Base-by-base conservation (phyloP, 2,113 vertebrate species). In the Synchiropus splendidus region DNA sequence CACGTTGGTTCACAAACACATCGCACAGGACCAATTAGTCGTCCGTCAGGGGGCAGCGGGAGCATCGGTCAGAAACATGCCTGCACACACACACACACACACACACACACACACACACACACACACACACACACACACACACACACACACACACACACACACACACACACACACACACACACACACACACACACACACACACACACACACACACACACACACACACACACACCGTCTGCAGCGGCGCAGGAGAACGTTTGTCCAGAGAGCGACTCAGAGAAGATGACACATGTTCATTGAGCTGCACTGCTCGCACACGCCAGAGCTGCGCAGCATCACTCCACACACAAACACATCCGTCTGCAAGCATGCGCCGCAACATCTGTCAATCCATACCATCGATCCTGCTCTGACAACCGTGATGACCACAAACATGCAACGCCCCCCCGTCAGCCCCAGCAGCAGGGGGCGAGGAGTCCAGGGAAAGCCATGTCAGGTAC, bases 331-430 rank as follows among this genome's bases (percentile, higher is more conserved):
- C 70, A 64, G 48, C 70, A 42, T 57, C 54, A 37, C 45, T 51
- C 30, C 49, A 49, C 39, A 40, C 50, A 51, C 48, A 36, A 56
- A 70, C 55, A 70, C 60, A 52, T 53, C 47, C 36, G 32, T 36
- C 51, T 48, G 54, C 42, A 43, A 30, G 44, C 65, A 56, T 65
- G 64, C 72, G 70, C 46, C 70, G 71, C 67, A 74, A 79, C 74
- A 76, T 69, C 76, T 72, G 71, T 62, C 78, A 66, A 45, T 67
- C 9, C 72, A 41, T 47, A 69, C 62, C 3, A 63, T 71, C 57
- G 33, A 62, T 67, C 42, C 58, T 65, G 57, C 44, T 37, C 47
- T 49, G 54, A 56, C 54, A 48, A 61, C 45, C 64, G 55, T 70
- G 54, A 66, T 51, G 54, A 54, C 61, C 67, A 66, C 63, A 77